A percentile compares a stretch with the other conserved stretches of the same genome.
These are phyloP conservation scores for Puma concolor DNA, from an alignment of 2,113 vertebrate species.

Conservation along the genomic window DNA sequence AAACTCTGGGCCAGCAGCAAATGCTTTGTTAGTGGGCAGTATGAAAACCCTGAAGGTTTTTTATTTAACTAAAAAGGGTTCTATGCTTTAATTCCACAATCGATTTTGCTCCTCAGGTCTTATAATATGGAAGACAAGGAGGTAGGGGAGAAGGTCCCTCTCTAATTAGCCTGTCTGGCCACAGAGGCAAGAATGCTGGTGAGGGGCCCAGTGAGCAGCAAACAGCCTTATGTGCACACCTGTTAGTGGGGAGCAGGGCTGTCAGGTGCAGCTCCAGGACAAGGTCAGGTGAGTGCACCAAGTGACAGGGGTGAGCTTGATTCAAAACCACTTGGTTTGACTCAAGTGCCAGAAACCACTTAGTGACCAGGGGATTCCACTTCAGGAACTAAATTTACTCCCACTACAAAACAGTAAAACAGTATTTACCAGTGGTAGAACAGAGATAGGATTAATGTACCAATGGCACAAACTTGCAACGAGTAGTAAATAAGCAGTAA, in stretches of 20 bases:
- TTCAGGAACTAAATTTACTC: not conserved
- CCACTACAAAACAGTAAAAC: no score
- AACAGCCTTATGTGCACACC: not conserved
- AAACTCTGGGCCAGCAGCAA: not conserved
- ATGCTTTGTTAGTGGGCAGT: not conserved
- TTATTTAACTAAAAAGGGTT: not conserved
- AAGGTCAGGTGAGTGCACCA: not conserved
- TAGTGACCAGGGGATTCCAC: not conserved
- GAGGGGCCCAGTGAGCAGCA: not conserved
- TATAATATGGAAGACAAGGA: not conserved
- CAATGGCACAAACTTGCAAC: no score
- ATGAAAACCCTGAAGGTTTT: not conserved
- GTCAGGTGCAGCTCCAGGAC: not conserved
- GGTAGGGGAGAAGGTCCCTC: not conserved
- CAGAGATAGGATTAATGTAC: no score
- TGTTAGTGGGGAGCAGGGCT: not conserved
- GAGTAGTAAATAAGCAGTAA: no score
- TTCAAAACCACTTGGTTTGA: not conserved
- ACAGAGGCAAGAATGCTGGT: not conserved
- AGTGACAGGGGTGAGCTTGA: not conserved
- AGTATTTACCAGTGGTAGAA: no score
- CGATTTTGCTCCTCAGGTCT: not conserved
- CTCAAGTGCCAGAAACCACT: no score
- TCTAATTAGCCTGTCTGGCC: not conserved
- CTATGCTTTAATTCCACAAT: not conserved